Evolutionary conservation across 2,797 vertebrate species (phyloP).

Genomic region (Limnodromus scolopaceus): DNA sequence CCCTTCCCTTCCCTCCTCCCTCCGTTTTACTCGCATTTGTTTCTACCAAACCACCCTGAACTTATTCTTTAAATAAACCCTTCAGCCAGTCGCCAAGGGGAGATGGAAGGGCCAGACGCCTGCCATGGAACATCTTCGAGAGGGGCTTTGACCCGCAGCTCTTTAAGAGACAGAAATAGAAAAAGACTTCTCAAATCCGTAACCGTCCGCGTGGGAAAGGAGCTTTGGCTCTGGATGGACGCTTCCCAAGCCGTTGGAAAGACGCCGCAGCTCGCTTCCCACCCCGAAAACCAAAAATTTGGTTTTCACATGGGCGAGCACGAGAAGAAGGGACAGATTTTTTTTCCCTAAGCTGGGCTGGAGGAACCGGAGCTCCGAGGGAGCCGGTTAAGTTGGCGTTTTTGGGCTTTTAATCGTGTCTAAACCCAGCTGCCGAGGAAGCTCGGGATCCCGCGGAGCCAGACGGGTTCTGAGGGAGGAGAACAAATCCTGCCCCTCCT

Average conservation of each 20-base stretch:
- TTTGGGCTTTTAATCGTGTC: background rate
- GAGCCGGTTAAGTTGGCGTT: background rate
- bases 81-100: background rate
- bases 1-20: background rate
- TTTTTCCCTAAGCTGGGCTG: background rate
- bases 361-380: background rate
- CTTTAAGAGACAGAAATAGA: background rate
- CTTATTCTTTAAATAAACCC: background rate
- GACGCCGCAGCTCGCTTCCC: accelerated
- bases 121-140: background rate
- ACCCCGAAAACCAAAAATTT: too few species aligned
- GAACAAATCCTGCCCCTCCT: background rate
- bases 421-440: background rate
- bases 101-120: background rate
- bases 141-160: background rate
- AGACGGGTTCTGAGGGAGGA: background rate
- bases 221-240: background rate
- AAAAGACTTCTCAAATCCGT: background rate
- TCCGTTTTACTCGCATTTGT: background rate
- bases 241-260: accelerated
- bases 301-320: background rate
- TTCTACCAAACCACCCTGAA: background rate
- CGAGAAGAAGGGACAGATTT: background rate
- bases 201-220: accelerated
- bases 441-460: background rate